A percentile compares a stretch with the other conserved stretches of the same genome.
Evolutionary conservation across 92 coral and sea anemone genomes (phyloP).

Genomic region (Nematostella vectensis): DNA sequence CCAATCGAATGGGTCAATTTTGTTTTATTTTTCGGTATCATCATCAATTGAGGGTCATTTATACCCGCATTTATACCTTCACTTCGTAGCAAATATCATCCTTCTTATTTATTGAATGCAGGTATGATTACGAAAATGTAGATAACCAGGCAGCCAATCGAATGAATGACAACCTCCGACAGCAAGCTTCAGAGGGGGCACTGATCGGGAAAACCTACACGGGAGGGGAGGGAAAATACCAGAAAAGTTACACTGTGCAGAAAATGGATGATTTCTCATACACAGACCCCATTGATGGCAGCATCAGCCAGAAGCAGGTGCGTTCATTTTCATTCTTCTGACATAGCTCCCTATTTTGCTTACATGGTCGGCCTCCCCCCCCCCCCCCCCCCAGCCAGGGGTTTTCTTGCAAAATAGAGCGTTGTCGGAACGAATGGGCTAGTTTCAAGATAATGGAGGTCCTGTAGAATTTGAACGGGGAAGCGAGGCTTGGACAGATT

Average conservation of each 20-base stretch:
- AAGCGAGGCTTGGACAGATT: no score
- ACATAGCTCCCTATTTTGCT: no score
- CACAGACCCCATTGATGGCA: slow-evolving; percentile 94
- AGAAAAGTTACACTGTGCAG: slow-evolving; percentile 77
- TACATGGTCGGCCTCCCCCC: no score
- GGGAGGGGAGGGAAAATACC: slow-evolving; percentile 52
- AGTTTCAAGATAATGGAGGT: no score
- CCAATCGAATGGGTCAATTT: slow-evolving; percentile 33
- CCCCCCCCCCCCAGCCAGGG: no score
- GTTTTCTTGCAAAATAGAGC: no score
- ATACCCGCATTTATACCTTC: no score
- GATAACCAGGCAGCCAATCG: slow-evolving; percentile 65
- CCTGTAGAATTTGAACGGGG: no score
- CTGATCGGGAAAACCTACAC: slow-evolving; percentile 55
- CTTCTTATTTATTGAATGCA: slow-evolving; percentile 5
- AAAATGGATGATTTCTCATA: slow-evolving; percentile 83
- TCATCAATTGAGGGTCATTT: no score
- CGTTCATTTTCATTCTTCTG: neutral
- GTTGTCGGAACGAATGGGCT: no score
- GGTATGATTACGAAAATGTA: slow-evolving; percentile 91
- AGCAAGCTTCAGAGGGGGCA: slow-evolving; percentile 44
- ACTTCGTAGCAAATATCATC: no score
- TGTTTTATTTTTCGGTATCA: neutral
- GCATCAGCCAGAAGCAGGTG: slow-evolving; percentile 72
- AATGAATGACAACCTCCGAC: slow-evolving; percentile 68